Evolutionary conservation across 2,797 vertebrate genomes (phyloP), one percentile per base, ranked within the genome.

Genomic region (Neostethus bicornis): DNA sequence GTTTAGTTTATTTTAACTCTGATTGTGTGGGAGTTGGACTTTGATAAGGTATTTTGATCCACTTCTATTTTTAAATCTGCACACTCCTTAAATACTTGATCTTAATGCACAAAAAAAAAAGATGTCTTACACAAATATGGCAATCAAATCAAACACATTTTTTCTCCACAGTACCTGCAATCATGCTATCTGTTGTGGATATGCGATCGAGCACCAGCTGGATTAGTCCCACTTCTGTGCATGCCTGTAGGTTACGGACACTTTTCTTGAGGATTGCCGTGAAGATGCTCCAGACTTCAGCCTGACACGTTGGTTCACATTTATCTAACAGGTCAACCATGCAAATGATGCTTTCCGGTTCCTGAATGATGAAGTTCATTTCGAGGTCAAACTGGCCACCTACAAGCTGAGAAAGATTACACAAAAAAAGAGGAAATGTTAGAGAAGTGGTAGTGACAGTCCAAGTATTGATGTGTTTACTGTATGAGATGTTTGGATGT

Each of bases 301-400:
- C 97, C 88, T 98, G 96, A 87, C 96, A 98, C 12, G 94, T 97
- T 45, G 89, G 43, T 8, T 98, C 94, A 66, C 96, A 99, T 66
- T 94, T 94, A 75, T 98, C 95, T 87, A 99, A 56, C 25, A 99
- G 89, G 66, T 97, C 94, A 54, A 97, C 93, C 97, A 98, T 98
- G 83, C 95, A 99, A 55, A 89, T 86, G 19, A 99, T 94, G 84
- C 96, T 95, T 66, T 98, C 96, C 0, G 84, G 89, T 81, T 99
- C 96, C 90, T 99, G 96, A 80, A 99, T 98, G 83, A 99, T 96
- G 67, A 99, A 99, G 92, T 98, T 99, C 94, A 98, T 96, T 88
- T 99, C 97, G 80, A 98, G 90, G 90, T 99, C 97, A 88, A 99
- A 99, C 44, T 94, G 95, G 23, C 97, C 94, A 0, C 96, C 96